phyloP scores from a whole-genome alignment of 2,113 vertebrate species.

The Arothron firmamentum region DNA sequence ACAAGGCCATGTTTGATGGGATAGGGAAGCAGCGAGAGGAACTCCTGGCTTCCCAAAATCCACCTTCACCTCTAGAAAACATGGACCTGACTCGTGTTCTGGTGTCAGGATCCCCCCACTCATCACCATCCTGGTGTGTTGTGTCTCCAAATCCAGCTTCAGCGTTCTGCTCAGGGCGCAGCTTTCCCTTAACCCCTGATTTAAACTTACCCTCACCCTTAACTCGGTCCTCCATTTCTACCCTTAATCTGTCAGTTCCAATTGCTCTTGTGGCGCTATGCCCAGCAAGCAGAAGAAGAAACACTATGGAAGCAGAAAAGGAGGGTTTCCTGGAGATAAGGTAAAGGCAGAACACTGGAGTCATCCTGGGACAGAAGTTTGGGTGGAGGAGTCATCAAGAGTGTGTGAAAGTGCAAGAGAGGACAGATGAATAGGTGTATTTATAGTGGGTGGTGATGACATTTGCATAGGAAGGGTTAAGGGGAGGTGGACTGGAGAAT shows the following conservation, averaged over 20 bases:
- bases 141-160: constrained; percentile 28
- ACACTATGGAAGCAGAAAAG: constrained; percentile 17
- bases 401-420: constrained; percentile 41
- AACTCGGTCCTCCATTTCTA: constrained; percentile 16
- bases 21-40: constrained; percentile 74
- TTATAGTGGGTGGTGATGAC: constrained; percentile 67
- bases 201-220: constrained; percentile 18
- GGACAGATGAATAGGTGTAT: constrained; percentile 59
- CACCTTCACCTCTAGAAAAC: constrained; percentile 36
- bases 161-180: constrained; percentile 9
- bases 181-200: constrained; percentile 24
- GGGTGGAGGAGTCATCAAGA: constrained; percentile 8
- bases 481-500: constrained; percentile 44
- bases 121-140: constrained; percentile 11
- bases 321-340: constrained; percentile 23
- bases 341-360: constrained; percentile 16
- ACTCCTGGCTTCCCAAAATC: constrained; percentile 71
- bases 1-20: constrained; percentile 77
- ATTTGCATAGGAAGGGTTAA: constrained; percentile 60
- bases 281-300: constrained; percentile 53
- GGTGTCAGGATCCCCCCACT: constrained; percentile 24
- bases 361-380: constrained; percentile 27
- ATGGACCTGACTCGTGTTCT: constrained; percentile 24
- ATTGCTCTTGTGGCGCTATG: constrained; percentile 14
- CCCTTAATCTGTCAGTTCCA: constrained; percentile 17